These are phyloP conservation scores for Patiria miniata DNA, from an alignment of 35 echinoderm and acorn worm genomes.

Conservation along the genomic window DNA sequence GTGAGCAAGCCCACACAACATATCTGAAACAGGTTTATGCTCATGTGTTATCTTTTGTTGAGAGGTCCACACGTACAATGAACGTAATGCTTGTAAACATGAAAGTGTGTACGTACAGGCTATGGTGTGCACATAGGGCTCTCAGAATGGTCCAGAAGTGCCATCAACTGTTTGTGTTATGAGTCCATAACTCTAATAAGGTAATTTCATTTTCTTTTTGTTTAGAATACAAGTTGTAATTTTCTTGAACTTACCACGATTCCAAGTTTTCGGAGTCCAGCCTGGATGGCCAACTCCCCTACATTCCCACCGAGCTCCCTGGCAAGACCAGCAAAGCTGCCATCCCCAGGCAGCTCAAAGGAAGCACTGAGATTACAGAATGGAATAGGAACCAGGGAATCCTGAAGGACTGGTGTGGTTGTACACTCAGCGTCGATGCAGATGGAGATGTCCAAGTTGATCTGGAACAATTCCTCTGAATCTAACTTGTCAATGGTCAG, in stretches of 20 bases:
- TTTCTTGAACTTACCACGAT: background rate
- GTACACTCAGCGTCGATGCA: constrained; percentile 23
- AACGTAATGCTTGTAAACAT: too few relatives aligned
- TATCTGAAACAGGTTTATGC: too few relatives aligned
- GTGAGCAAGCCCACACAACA: too few relatives aligned
- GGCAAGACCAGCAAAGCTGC: constrained; percentile 10
- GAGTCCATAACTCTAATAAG: too few relatives aligned
- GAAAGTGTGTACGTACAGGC: too few relatives aligned
- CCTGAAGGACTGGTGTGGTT: background rate
- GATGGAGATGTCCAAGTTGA: background rate
- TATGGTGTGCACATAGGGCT: too few relatives aligned
- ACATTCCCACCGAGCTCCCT: background rate
- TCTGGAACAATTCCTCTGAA: background rate
- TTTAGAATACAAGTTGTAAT: too few relatives aligned
- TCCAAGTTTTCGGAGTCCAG: constrained; percentile 32
- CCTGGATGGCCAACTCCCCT: constrained; percentile 22
- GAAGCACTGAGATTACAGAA: constrained; percentile 41
- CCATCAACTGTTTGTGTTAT: too few relatives aligned
- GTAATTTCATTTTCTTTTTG: background rate
- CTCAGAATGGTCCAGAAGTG: too few relatives aligned
- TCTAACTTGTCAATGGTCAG: constrained; percentile 34
- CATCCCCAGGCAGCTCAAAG: constrained; percentile 33
- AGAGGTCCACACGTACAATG: too few relatives aligned
- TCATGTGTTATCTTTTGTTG: too few relatives aligned
- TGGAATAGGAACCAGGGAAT: constrained; percentile 19